Base-by-base conservation (phyloP, 2,888 invertebrate genomes). In the Baccha elongata region DNA sequence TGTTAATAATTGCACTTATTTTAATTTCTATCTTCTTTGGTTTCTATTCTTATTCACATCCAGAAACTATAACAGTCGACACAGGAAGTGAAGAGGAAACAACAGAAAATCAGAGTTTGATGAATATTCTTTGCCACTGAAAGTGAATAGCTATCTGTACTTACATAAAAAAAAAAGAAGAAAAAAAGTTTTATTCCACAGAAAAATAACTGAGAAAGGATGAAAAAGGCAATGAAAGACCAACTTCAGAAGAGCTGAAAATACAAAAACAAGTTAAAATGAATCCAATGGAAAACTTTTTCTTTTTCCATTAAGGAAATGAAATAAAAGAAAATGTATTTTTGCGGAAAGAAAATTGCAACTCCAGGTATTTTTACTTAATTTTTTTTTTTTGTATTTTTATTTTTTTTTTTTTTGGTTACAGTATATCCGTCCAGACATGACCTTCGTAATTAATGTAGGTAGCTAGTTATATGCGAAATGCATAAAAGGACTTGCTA, bases 271-370 rank as follows among this genome's bases (percentile, higher is more conserved):
- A 67, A 15, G 37, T 15, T 19, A 23, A 32, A 58, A 52, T 32
- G 15, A 48, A 65, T 71, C 60, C 46, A 76, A 60, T 67, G 76
- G 52, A 71, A 48, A 81, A 81, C 35, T 81, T 81, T 75, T 71
- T 60, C 37, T 17, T 76, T 72, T 67, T 67, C 76, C 76, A 81
- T 67, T 76, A 81, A 72, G 44, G 76, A 76, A 76, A 69, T 74
- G 65, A 53, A 74, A 80, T 73, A 80, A 75, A 55, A 40, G 58
- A 68, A 65, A 69, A 65, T 35, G 58, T 64, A 21, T 53, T 19
- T 15, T 55, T 6, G 55, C 21, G 29, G 48, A 58, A 64, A 69
- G 58, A 69, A 80, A 74, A 80, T 60, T 69, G 60, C 67, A 52
- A 58, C 50, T 52, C 35, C 7, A 19, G 13, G 35, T 53, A 53